Percentiles rank a stretch among this genome's conserved stretches.
Evolutionary conservation across 2,888 invertebrate genomes (phyloP).

Genomic region (Resseliella maxima): DNA sequence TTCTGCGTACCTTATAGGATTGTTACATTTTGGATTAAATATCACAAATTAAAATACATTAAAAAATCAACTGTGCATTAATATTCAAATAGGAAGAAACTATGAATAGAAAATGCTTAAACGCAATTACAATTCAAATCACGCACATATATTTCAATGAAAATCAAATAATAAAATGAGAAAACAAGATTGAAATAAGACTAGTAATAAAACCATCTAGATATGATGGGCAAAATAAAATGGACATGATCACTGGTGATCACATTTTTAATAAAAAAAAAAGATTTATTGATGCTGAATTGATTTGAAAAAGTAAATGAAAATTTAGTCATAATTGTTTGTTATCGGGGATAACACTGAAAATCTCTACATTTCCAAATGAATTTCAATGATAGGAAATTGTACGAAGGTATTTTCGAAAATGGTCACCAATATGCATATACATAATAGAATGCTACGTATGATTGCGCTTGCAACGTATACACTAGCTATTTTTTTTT

Average conservation of each 20-base stretch:
- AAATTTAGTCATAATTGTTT: too few relatives aligned
- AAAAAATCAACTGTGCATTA: background rate
- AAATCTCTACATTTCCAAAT: background rate
- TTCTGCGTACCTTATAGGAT: background rate
- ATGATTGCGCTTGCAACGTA: background rate
- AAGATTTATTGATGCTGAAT: too few relatives aligned
- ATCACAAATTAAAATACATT: constrained; percentile 13
- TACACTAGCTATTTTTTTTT: background rate
- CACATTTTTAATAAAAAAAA: too few relatives aligned
- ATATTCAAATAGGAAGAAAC: background rate
- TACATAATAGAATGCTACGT: background rate
- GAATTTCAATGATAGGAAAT: background rate
- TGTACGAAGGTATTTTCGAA: background rate
- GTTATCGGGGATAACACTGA: too few relatives aligned
- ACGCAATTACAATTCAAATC: background rate
- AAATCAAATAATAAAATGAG: background rate
- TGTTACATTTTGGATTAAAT: background rate
- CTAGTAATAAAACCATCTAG: background rate
- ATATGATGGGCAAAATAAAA: too few relatives aligned
- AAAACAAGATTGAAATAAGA: background rate
- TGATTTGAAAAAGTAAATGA: too few relatives aligned
- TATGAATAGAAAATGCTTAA: background rate
- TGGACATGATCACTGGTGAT: too few relatives aligned
- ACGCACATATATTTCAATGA: background rate
- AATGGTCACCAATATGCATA: background rate